These are phyloP conservation scores for Papilio elwesi DNA, from an alignment of 2,888 invertebrate genomes.

Conservation along the genomic window DNA sequence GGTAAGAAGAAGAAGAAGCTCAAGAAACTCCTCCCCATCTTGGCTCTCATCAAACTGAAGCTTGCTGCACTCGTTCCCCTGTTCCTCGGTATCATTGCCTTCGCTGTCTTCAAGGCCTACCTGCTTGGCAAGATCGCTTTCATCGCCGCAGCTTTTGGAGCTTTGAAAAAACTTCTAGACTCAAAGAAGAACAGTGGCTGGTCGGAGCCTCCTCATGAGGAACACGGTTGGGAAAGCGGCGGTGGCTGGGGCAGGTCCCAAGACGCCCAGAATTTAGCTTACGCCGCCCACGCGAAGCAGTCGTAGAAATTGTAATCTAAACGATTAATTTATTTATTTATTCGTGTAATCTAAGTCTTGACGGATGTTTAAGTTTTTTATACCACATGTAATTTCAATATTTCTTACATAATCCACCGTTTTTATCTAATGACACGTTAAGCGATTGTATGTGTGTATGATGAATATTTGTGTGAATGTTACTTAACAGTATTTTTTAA, in stretches of 20 bases:
- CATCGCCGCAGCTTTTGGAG: conserved; percentile 89
- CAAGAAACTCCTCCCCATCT: conserved; percentile 89
- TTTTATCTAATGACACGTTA: conserved; percentile 49
- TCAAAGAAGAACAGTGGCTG: conserved; percentile 89
- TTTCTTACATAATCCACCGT: conserved; percentile 58
- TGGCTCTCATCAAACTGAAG: conserved; percentile 91
- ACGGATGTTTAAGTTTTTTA: conserved; percentile 46
- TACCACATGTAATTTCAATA: conserved; percentile 43
- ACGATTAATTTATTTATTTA: conserved; percentile 44
- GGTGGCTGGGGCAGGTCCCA: conserved; percentile 88
- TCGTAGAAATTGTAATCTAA: conserved; percentile 54
- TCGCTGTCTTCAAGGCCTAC: conserved; percentile 93
- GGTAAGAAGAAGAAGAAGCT: conserved; percentile 91
- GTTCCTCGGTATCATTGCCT: conserved; percentile 89
- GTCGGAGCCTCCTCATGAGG: conserved; percentile 86
- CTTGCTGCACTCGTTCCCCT: conserved; percentile 89
- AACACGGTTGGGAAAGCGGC: conserved; percentile 75
- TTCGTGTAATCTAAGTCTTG: conserved; percentile 41
- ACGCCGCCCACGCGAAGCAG: conserved; percentile 85
- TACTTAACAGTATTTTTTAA: conserved; percentile 53
- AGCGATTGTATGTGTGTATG: conserved; percentile 48
- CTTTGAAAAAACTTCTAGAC: conserved; percentile 87
- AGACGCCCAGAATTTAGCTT: conserved; percentile 87
- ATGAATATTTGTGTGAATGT: conserved; percentile 49
- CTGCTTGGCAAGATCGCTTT: conserved; percentile 93